These are phyloP conservation scores for Microcebus jonahi DNA, from an alignment of 2,113 vertebrate species.

Conservation along the genomic window DNA sequence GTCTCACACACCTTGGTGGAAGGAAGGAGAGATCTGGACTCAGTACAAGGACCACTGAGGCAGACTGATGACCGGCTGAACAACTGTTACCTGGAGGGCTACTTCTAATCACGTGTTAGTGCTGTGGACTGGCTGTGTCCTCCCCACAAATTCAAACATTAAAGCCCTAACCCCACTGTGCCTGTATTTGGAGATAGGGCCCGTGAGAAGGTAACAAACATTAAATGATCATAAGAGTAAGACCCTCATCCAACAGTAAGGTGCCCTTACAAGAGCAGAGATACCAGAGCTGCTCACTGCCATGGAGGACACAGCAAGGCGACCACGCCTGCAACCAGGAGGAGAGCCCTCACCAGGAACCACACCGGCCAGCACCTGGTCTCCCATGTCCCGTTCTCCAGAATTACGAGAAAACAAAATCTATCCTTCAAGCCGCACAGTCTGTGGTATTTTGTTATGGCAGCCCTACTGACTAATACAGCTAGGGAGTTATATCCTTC, in stretches of 20 bases:
- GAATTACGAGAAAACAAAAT: neutral
- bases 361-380: neutral
- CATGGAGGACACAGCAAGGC: neutral
- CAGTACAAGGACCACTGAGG: neutral
- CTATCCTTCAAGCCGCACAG: neutral
- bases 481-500: neutral
- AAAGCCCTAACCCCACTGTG: neutral
- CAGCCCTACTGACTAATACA: neutral
- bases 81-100: neutral
- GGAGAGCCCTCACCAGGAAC: neutral
- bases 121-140: neutral
- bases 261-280: neutral
- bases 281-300: neutral
- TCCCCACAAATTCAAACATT: neutral
- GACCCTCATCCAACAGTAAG: rapidly evolving
- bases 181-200: neutral
- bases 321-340: neutral
- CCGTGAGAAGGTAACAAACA: neutral
- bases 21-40: neutral
- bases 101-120: neutral
- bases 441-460: neutral
- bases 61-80: neutral
- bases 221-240: neutral
- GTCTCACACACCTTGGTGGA: neutral
- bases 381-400: neutral